Evolutionary conservation across 2,888 invertebrate genomes (phyloP), one percentile per base, ranked within the genome.

Genomic region (Orthosia gracilis): DNA sequence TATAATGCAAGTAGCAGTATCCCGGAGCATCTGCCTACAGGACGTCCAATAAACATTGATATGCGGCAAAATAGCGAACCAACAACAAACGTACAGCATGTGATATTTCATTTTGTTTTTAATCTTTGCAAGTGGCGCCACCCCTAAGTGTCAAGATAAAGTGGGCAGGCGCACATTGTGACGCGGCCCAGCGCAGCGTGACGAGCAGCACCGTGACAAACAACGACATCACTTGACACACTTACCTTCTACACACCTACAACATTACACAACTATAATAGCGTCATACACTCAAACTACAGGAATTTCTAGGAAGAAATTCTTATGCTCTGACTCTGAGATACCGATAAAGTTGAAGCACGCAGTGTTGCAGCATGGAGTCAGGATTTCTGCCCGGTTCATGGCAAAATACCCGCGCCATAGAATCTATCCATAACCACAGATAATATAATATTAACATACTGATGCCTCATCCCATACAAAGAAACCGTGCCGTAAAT

Each of bases 111-210:
- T 61, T 61, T 21, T 40, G 9, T 17, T 3, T 66, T n/a, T 17
- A 45, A 47, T 18, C 21, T 58, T n/a, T 63, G 13, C 58, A 31
- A 50, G 49, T 49, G 50, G 58, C 26, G 63, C 66, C 72, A 59
- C 55, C 3, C 1, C 40, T 12, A n/a, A 26, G 54, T 50, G 49
- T n/a, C 83, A 82, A 18, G 66, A 64, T 64, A 63, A 26, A 55
- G 55, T 68, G 71, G 70, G 18, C 55, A 62, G 13, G 59, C 45
- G 84, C 66, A 69, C 74, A 83, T 85, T 83, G 87, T 90, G 88
- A 89, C 89, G 89, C 87, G 86, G 69, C 88, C 80, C 89, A 86
- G 87, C 85, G 92, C 92, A 92, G 92, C 94, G 91, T 94, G 93
- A 94, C 94, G 87, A 78, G 54, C 76, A 89, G 55, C 76, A 89